A percentile compares a stretch with the other conserved stretches of the same genome.
Conservation (phyloP, 2,797 vertebrate genomes). For the Hoplostethus mediterraneus region DNA sequence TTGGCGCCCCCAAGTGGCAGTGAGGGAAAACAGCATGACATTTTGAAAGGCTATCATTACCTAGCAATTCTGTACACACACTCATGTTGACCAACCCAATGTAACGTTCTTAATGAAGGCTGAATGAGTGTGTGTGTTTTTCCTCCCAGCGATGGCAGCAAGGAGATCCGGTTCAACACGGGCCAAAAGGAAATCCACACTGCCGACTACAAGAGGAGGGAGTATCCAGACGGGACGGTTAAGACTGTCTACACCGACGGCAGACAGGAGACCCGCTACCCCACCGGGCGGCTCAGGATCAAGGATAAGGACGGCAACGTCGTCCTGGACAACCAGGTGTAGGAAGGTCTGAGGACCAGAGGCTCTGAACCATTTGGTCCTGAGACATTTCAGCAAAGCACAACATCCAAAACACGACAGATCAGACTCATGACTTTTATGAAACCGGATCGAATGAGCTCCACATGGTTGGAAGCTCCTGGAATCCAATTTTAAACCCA, state of each 20-base stretch:
- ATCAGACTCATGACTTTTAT: too few relatives aligned
- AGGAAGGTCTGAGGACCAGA: conserved; percentile 2
- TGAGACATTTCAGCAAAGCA: too few relatives aligned
- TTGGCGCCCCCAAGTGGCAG: too few relatives aligned
- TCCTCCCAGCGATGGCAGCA: conserved; percentile 89
- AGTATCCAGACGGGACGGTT: conserved; percentile 95
- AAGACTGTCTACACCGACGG: conserved; percentile 94
- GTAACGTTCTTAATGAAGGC: background rate
- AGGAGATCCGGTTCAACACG: conserved; percentile 94
- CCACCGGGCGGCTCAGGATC: conserved; percentile 89
- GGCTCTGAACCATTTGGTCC: too few relatives aligned
- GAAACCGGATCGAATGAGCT: too few relatives aligned
- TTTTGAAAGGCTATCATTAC: too few relatives aligned
- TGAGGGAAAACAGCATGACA: too few relatives aligned
- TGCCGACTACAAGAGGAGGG: conserved; percentile 90
- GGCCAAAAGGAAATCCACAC: conserved; percentile 96
- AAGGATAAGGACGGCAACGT: conserved; percentile 95
- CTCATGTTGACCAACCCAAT: too few relatives aligned
- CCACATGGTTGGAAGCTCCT: too few relatives aligned
- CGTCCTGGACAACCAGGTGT: conserved; percentile 86
- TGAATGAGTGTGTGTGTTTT: background rate
- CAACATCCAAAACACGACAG: too few relatives aligned
- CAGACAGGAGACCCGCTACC: conserved; percentile 93
- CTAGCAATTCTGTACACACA: too few relatives aligned
- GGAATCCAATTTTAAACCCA: too few relatives aligned